Base-by-base conservation (phyloP, 2,888 invertebrate genomes). In the Polydesmus complanatus region DNA sequence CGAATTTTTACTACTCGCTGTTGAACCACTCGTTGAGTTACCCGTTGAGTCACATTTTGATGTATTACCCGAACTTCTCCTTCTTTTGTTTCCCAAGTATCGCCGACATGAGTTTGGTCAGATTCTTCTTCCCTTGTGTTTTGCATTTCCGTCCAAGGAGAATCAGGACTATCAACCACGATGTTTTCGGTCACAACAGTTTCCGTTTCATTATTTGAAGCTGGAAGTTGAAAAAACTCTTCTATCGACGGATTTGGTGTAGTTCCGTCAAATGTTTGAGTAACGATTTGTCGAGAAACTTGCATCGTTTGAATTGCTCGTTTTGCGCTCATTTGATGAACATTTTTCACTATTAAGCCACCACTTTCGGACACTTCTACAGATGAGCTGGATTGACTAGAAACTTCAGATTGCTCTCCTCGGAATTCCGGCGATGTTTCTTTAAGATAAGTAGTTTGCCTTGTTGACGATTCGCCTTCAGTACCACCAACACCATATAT, bases 391-490 rank as follows among this genome's bases (percentile, higher is more conserved):
- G 61, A 27, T 21, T 56, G 61, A 2, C 23, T 50, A 22, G 51
- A 50, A 19, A 61, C 37, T 22, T 56, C 61, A 1, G 50, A 26
- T 26, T 57, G 26, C 19, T 61, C 61, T 14, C 47, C 48, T 22
- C 19, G 58, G 26, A 61, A 50, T 21, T 56, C 61, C 21, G 61
- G 61, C 2, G 61, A 61, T 8, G 56, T 61, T n/a, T 61, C 56
- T 27, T 56, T 61, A 25, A 47, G 3, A 11, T 21, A 26, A 25
- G 63, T 58, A 47, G 61, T 55, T 22, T 53, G 19, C 27, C 54
- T 57, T 22, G 64, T 55, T 21, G 70, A 73, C 22, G 78, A 77
- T 68, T 83, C 79, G 73, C 85, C 84, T 71, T 84, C 83, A 1
- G 84, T 84, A 82, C 85, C 83, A 59, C 84, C 83, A 48, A 66